Evolutionary conservation across 2,888 invertebrate species (phyloP), one percentile per base, ranked within the genome.

Genomic region (Pristionchus fissidentatus): DNA sequence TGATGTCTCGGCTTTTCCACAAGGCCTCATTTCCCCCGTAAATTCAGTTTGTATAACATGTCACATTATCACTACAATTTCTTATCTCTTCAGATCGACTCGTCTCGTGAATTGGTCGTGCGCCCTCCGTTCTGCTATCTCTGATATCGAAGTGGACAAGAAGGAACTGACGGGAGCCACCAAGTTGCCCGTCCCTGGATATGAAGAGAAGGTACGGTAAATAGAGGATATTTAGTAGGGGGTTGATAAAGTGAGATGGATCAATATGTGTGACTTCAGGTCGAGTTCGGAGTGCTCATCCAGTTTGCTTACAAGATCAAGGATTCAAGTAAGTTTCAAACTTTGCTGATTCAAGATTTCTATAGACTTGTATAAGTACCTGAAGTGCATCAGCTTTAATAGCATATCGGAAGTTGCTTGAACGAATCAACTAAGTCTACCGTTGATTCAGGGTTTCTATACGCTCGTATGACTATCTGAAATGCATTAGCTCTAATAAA

Each of bases 41-140:
- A 15, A 13, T 55, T n/a, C 55, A 22, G n/a, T 22, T 15, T 55
- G 55, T 55, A 19, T 55, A 55, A n/a, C 22, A 55, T 15, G n/a
- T n/a, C n/a, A n/a, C n/a, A n/a, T n/a, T n/a, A n/a, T n/a, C n/a
- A 15, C 55, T 55, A 22, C 26, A n/a, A 57, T n/a, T 22, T n/a
- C n/a, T n/a, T n/a, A 57, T 15, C 35, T 32, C n/a, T n/a, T 3
- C 66, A 84, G 81, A 5, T 96, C 96, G 80, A 97, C 97, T 90
- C 95, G 97, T 60, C 94, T 99, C 13, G 98, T 99, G 4, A 99
- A 99, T 94, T 99, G 99, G 99, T 98, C 97, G 0, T 99, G 98
- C 92, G 94, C 96, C 0, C 94, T 99, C 22, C 96, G 97, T 92
- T 98, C 97, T 79, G 98, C 98, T 13, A 99, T 99, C 89, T 98